Conservation (phyloP, 1,140 invertebrate species). For the Hestina assimilis region DNA sequence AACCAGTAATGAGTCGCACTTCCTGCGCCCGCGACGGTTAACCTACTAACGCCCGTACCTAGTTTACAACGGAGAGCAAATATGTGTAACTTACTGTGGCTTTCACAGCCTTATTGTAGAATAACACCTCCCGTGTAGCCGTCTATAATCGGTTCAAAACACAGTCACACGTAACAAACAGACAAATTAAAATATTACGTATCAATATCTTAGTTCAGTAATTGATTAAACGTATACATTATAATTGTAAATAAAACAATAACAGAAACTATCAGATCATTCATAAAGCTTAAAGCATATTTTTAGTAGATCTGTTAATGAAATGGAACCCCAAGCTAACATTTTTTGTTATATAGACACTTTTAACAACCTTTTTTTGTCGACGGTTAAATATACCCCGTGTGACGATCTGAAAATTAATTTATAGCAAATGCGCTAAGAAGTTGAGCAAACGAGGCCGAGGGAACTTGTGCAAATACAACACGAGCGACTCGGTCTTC, state of each 20-base stretch:
- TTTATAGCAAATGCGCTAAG: constrained; percentile 47
- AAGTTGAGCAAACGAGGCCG: constrained; percentile 36
- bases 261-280: no score
- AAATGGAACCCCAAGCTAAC: neutral
- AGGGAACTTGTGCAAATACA: constrained; percentile 44
- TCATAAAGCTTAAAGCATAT: no score
- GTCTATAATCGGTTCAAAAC: no score
- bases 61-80: neutral
- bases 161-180: no score
- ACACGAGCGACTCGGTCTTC: no score
- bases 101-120: neutral
- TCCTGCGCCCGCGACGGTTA: constrained; percentile 18
- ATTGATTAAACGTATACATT: no score
- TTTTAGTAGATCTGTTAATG: neutral
- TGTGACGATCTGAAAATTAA: constrained; percentile 40
- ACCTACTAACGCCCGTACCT: constrained; percentile 10
- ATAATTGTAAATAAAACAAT: no score
- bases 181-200: no score
- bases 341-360: neutral
- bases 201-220: no score
- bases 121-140: no score
- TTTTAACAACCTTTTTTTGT: constrained; percentile 25
- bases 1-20: constrained; percentile 15
- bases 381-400: constrained; percentile 16
- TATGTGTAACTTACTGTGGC: neutral